These are phyloP conservation scores for Mesochorus sp. DNA, from an alignment of 2,888 invertebrate species.

Conservation along the genomic window DNA sequence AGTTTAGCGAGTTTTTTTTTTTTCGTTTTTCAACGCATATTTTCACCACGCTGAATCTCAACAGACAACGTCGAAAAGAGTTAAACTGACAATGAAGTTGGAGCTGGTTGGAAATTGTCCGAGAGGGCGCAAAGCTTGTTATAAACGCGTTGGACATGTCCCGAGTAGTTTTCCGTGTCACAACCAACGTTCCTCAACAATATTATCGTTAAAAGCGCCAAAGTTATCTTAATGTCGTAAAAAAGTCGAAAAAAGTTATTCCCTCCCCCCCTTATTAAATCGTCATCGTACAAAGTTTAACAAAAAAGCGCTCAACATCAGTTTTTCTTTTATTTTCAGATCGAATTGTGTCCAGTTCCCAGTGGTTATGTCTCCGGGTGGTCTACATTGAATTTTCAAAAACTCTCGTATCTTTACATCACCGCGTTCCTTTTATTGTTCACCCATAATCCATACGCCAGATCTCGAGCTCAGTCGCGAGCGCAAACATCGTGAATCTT, in stretches of 20 bases:
- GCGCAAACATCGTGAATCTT: slow-evolving; percentile 40
- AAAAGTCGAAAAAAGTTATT: too few relatives aligned
- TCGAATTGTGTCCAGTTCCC: background rate
- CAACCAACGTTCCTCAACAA: background rate
- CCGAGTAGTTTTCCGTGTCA: background rate
- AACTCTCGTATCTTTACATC: background rate
- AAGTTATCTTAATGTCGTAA: too few relatives aligned
- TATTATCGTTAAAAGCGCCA: background rate
- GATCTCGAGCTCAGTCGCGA: slow-evolving; percentile 14
- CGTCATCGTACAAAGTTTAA: background rate
- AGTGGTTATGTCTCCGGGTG: slow-evolving; percentile 16
- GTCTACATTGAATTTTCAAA: background rate
- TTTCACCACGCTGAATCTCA: background rate
- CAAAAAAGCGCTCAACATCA: background rate
- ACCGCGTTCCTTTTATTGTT: slow-evolving; percentile 17
- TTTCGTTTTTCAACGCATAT: background rate
- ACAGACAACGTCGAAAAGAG: background rate
- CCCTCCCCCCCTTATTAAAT: background rate
- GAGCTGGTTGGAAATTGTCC: background rate
- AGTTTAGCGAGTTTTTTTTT: background rate
- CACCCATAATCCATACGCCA: background rate
- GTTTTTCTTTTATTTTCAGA: slow-evolving; percentile 38
- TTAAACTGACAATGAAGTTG: background rate
- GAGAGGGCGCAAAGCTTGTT: background rate
- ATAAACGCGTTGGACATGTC: background rate